Conservation (phyloP, 2,797 vertebrate genomes). For the Etheostoma perlongum region DNA sequence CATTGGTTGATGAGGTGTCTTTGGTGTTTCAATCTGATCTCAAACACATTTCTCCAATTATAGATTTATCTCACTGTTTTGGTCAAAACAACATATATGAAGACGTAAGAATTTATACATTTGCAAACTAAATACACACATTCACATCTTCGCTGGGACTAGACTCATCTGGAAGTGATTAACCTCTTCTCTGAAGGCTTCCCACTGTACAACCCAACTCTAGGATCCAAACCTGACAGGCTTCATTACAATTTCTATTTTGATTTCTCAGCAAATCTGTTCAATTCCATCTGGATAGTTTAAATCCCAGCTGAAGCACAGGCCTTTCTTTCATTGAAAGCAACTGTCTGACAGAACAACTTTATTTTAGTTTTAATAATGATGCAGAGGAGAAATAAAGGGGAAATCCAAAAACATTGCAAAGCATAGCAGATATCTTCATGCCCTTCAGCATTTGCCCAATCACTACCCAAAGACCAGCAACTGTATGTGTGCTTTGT, state of each 20-base stretch:
- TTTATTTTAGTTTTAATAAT: constrained; percentile 29
- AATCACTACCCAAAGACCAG: constrained; percentile 13
- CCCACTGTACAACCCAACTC: constrained; percentile 70
- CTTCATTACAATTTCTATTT: constrained; percentile 86
- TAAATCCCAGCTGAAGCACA: constrained; percentile 76
- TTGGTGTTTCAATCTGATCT: constrained; percentile 31
- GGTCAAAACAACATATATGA: constrained; percentile 48
- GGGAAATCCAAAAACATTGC: constrained; percentile 1
- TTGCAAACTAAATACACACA: constrained; percentile 28
- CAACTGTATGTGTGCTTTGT: background rate
- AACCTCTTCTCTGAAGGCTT: constrained; percentile 80
- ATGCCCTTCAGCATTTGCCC: background rate
- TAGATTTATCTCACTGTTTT: constrained; percentile 62
- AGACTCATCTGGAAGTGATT: constrained; percentile 88
- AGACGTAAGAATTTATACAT: constrained; percentile 35
- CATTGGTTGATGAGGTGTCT: constrained; percentile 12
- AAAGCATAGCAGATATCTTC: too few species aligned
- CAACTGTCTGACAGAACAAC: constrained; percentile 35
- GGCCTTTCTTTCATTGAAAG: constrained; percentile 33
- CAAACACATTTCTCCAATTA: constrained; percentile 69
- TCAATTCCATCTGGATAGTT: constrained; percentile 81
- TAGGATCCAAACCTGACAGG: constrained; percentile 84
- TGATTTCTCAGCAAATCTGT: constrained; percentile 83
- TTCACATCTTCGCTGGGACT: constrained; percentile 63
- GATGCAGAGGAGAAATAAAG: constrained; percentile 12